Evolutionary conservation across 2,113 vertebrate genomes (phyloP), one percentile per base, ranked within the genome.

Genomic region (Chaetodon auriga): DNA sequence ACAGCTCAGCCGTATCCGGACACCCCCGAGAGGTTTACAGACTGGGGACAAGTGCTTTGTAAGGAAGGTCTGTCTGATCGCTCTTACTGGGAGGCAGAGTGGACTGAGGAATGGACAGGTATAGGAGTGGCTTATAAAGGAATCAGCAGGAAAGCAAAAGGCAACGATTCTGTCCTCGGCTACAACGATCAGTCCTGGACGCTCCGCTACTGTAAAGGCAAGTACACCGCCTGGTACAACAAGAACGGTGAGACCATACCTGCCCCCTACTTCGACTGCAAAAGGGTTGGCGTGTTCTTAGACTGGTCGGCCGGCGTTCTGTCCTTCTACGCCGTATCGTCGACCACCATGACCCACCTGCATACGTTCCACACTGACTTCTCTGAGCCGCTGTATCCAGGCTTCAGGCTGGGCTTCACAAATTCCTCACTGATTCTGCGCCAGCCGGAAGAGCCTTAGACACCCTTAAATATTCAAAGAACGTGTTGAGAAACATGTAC

Each of bases 1-100:
- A 55, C 72, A 3, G 25, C 14, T 23, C 87, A 83, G 49, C 35
- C 72, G 4, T 89, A 83, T 63, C 80, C 68, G 1, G 83, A 89
- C 51, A 62, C 8, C 58, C 80, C 83, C 18, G 87, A 86, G 25
- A 69, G 87, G 55, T 86, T 89, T 43, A 19, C 69, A 23, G 72
- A 77, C 54, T 81, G 80, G 76, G 76, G 66, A 16, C 87, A 86
- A 35, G 87, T 89, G 38, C 72, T 89, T 23, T 64, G 77, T 15
- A 45, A 57, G 43, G 81, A 87, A 35, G 49, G 18, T 77, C 62
- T 83, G 43, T 12, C 49, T 15, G 15, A 0, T 51, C 54, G 35
- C 4, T 68, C 55, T 48, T 87, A 81, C 72, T 81, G 85, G 81
- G 85, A 83, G 10, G 68, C 16, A 5, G 84, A 86, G 58, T 86